Conservation (phyloP, 2,888 invertebrate species). For the Portevinia maculata region DNA sequence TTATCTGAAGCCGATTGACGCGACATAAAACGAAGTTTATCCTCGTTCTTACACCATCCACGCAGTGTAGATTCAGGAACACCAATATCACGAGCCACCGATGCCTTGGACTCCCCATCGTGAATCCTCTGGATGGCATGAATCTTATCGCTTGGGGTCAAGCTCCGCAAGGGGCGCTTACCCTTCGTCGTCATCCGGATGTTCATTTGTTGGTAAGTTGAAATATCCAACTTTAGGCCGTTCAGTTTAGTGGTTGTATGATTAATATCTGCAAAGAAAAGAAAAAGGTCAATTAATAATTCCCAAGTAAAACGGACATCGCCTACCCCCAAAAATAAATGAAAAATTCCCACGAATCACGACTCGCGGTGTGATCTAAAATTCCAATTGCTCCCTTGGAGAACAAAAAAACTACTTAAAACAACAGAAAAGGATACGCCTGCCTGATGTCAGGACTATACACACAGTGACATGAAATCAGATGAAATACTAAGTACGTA, state of each 20-base stretch:
- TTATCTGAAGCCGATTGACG: conserved; percentile 89
- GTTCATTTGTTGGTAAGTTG: conserved; percentile 82
- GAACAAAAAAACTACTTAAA: conserved; percentile 41
- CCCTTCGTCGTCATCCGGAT: conserved; percentile 87
- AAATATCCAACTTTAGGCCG: conserved; percentile 82
- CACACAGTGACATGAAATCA: conserved; percentile 49
- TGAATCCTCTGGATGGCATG: conserved; percentile 92
- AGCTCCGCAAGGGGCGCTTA: conserved; percentile 90
- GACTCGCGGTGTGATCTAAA: conserved; percentile 69
- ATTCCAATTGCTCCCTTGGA: conserved; percentile 69
- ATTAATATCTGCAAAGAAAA: conserved; percentile 76
- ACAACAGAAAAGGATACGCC: conserved; percentile 72
- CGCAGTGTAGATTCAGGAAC: conserved; percentile 93
- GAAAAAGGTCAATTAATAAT: conserved; percentile 24
- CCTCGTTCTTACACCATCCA: conserved; percentile 94
- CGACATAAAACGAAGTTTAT: conserved; percentile 88
- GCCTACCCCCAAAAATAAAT: conserved; percentile 37
- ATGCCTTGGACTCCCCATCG: conserved; percentile 93
- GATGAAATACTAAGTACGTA: conserved; percentile 33
- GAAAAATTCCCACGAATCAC: conserved; percentile 65
- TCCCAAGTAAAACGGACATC: conserved; percentile 6
- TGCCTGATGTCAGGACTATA: conserved; percentile 53
- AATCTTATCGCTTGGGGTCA: conserved; percentile 91
- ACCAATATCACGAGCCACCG: conserved; percentile 92
- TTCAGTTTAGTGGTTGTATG: conserved; percentile 78